phyloP scores from a whole-genome alignment of 92 coral and sea anemone genomes.

The Heteractis magnifica region DNA sequence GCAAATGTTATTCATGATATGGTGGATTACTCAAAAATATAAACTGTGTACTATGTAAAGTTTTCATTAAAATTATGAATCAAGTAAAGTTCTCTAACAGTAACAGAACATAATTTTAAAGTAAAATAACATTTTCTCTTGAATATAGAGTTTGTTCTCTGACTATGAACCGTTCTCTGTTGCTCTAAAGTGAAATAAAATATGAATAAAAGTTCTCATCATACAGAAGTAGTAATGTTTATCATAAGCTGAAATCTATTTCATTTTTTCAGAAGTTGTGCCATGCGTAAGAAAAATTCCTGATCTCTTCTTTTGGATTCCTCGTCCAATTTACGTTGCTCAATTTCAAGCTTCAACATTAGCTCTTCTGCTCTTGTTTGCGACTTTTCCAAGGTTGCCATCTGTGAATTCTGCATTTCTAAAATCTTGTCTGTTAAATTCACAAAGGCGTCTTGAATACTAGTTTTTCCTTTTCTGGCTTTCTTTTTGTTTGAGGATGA shows the following conservation, averaged over 20 bases:
- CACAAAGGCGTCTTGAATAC: constrained; percentile 37
- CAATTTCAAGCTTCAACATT: constrained; percentile 41
- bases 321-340: constrained; percentile 56
- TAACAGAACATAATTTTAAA: too few species aligned
- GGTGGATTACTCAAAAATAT: too few species aligned
- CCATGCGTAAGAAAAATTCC: constrained; percentile 56
- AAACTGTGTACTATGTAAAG: too few species aligned
- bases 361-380: constrained; percentile 52
- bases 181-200: too few species aligned
- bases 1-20: too few species aligned
- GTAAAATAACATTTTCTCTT: too few species aligned
- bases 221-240: too few species aligned
- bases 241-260: constrained; percentile 9
- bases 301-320: constrained; percentile 53
- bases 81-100: too few species aligned
- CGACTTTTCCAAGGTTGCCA: constrained; percentile 32
- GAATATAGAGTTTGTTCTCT: too few species aligned
- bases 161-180: too few species aligned
- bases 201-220: too few species aligned
- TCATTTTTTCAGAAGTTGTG: constrained; percentile 45
- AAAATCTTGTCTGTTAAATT: constrained; percentile 33
- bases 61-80: too few species aligned
- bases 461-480: constrained; percentile 37
- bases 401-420: constrained; percentile 56
- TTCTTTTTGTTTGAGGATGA: constrained; percentile 28